Percentiles rank a stretch among this genome's conserved stretches.
These are phyloP conservation scores for Melieria omissa DNA, from an alignment of 2,888 invertebrate species.

Conservation along the genomic window DNA sequence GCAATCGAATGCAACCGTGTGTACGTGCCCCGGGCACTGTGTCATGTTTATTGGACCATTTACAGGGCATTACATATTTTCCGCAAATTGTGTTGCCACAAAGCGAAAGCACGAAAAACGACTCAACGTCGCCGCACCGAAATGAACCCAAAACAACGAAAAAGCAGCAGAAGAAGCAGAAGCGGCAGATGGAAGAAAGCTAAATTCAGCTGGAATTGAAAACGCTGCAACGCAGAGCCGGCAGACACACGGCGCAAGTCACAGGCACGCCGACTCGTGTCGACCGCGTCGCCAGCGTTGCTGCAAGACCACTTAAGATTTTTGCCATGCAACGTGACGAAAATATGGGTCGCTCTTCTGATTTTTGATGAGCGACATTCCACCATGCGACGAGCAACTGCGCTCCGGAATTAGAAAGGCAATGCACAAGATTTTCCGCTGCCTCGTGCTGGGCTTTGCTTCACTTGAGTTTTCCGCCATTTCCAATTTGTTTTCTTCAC, in stretches of 20 bases:
- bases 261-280: too few relatives aligned
- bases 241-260: background rate
- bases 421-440: conserved; percentile 1
- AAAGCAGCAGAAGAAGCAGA: background rate
- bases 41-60: conserved; percentile 40
- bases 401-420: conserved; percentile 15
- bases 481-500: background rate
- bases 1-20: too few relatives aligned
- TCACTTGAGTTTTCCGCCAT: too few relatives aligned
- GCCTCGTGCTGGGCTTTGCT: background rate
- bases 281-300: background rate
- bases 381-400: background rate
- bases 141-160: background rate
- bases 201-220: conserved; percentile 7
- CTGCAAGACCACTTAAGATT: conserved; percentile 25
- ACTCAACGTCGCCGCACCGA: background rate
- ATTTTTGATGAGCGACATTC: conserved; percentile 43
- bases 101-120: background rate
- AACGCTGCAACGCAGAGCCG: conserved; percentile 4
- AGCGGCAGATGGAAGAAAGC: background rate
- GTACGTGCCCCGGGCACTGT: conserved; percentile 37
- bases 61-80: conserved; percentile 26
- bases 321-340: conserved; percentile 28
- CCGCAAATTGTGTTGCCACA: conserved; percentile 18
- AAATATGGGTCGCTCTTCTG: conserved; percentile 51